phyloP scores from a whole-genome alignment of 2,888 invertebrate species.

The Chymomyza caudatula region DNA sequence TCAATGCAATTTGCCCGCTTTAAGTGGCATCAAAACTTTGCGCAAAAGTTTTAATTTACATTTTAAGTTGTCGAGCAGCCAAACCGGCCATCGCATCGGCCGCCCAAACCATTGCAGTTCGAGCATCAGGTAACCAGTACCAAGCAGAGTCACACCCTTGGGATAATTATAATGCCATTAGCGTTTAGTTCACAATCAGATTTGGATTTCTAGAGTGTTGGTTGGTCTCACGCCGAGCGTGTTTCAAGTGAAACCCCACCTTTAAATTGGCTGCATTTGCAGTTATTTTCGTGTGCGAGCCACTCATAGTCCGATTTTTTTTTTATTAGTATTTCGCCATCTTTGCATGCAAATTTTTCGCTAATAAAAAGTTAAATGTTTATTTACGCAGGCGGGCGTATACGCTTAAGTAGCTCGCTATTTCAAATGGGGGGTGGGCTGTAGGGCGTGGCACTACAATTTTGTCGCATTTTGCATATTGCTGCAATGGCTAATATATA shows the following conservation, averaged over 20 bases:
- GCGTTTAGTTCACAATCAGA: constrained; percentile 68
- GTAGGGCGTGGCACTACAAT: constrained; percentile 48
- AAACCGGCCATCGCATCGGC: not conserved
- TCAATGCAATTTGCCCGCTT: constrained; percentile 44
- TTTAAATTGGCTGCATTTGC: constrained; percentile 51
- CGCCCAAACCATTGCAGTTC: not conserved
- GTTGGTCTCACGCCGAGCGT: not conserved
- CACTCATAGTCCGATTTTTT: not conserved
- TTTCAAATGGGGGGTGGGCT: not conserved
- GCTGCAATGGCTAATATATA: constrained; percentile 25
- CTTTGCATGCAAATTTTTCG: constrained; percentile 48
- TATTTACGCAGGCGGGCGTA: constrained; percentile 52
- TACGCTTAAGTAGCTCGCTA: not conserved
- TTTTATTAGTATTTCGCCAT: constrained; percentile 9
- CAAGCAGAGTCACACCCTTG: constrained; percentile 26
- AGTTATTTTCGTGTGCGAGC: constrained; percentile 36
- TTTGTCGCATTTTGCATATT: constrained; percentile 67
- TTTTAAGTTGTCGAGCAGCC: constrained; percentile 29
- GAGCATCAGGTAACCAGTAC: not conserved
- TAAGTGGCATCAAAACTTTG: constrained; percentile 56
- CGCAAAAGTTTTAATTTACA: constrained; percentile 61
- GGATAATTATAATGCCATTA: constrained; percentile 73
- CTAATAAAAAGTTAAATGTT: constrained; percentile 67
- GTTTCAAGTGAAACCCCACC: constrained; percentile 4
- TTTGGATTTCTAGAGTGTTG: constrained; percentile 29